Evolutionary conservation across 2,797 vertebrate species (phyloP).

Genomic region (Bovichtus diacanthus): DNA sequence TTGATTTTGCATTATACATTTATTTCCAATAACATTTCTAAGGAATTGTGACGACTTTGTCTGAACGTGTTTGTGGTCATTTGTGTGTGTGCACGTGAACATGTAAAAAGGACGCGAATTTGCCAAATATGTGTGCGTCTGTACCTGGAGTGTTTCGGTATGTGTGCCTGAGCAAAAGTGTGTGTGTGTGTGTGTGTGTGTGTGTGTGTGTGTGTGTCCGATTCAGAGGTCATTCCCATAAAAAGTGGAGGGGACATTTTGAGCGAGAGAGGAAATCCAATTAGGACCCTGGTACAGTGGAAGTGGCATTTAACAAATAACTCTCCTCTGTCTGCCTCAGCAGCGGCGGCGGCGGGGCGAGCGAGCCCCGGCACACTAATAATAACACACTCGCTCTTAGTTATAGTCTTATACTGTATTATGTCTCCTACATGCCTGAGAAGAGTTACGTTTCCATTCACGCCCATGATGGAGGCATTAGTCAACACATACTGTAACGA

Average conservation of each 20-base stretch:
- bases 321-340: conserved; percentile 61
- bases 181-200: conserved; percentile 1
- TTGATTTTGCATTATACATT: conserved; percentile 7
- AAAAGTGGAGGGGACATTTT: conserved; percentile 67
- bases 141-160: neutral
- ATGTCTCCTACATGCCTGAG: conserved; percentile 66
- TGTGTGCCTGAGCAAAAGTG: neutral
- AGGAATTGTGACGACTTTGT: neutral
- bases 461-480: conserved; percentile 72
- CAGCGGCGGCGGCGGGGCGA: conserved; percentile 6
- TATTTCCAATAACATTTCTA: neutral
- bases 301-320: conserved; percentile 81
- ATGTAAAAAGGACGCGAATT: neutral
- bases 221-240: conserved; percentile 77
- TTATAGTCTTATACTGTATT: conserved; percentile 76
- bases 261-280: conserved; percentile 76
- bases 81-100: neutral
- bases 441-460: conserved; percentile 74
- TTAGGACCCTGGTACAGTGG: conserved; percentile 67
- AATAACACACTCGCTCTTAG: conserved; percentile 73
- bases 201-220: conserved; percentile 27
- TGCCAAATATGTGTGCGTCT: conserved; percentile 1
- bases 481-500: conserved; percentile 68
- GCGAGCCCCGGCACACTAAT: conserved; percentile 47
- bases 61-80: too few relatives aligned